Conservation (phyloP, 2,113 vertebrate genomes). For the Stigmatopora argus region DNA sequence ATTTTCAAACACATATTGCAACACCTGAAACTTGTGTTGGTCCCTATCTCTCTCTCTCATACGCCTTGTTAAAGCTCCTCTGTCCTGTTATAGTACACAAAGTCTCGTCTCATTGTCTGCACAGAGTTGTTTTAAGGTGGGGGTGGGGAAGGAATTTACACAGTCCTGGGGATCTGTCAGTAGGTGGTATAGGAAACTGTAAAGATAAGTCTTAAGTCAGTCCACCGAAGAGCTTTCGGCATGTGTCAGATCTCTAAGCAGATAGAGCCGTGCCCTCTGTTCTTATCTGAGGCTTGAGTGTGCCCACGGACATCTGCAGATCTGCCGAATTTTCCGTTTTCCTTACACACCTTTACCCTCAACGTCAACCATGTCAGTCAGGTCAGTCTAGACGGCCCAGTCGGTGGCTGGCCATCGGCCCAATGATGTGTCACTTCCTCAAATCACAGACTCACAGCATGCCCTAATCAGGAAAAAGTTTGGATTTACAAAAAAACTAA, state of each 20-base stretch:
- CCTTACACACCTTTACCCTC: conserved; percentile 24
- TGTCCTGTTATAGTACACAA: conserved; percentile 62
- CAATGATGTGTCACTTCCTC: conserved; percentile 10
- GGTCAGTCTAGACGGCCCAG: conserved; percentile 25
- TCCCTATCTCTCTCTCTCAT: conserved; percentile 41
- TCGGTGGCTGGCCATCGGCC: conserved; percentile 12
- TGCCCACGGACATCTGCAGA: conserved; percentile 37
- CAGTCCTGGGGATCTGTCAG: conserved; percentile 54
- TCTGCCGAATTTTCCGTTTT: conserved; percentile 15
- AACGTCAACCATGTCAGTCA: conserved; percentile 19
- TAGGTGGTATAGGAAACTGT: conserved; percentile 67
- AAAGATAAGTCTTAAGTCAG: conserved; percentile 65
- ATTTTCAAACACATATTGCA: conserved; percentile 48
- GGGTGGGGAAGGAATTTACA: conserved; percentile 60
- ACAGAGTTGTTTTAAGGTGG: conserved; percentile 42
- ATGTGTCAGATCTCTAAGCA: conserved; percentile 59
- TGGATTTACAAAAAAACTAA: not conserved
- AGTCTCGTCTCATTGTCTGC: conserved; percentile 67
- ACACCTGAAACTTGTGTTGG: conserved; percentile 43
- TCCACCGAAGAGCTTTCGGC: conserved; percentile 49
- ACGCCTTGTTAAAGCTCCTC: conserved; percentile 59
- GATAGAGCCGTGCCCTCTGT: conserved; percentile 45
- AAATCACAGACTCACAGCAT: not conserved
- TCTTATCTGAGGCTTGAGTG: conserved; percentile 64
- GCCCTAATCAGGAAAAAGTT: not conserved